A percentile compares a stretch with the other conserved stretches of the same genome.
Evolutionary conservation across 2,888 invertebrate species (phyloP).

Genomic region (Andrena bicolor): DNA sequence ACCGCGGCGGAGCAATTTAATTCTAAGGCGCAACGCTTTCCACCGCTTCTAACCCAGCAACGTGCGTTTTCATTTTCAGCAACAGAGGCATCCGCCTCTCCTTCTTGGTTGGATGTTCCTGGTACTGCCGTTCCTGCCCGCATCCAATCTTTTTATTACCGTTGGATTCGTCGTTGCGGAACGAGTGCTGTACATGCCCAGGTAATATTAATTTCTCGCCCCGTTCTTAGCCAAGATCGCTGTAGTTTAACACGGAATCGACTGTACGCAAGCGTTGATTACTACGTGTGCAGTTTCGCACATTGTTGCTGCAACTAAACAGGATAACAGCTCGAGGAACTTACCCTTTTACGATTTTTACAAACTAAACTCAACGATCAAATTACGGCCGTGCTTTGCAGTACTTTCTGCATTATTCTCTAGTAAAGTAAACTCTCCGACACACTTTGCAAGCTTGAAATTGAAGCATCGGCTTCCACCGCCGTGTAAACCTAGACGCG

Average conservation of each 20-base stretch:
- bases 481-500: background rate
- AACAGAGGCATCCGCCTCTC: constrained; percentile 89
- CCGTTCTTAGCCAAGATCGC: background rate
- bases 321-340: too few relatives aligned
- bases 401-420: too few relatives aligned
- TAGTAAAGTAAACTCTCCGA: too few relatives aligned
- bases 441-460: background rate
- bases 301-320: too few relatives aligned
- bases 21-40: constrained; percentile 12
- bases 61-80: constrained; percentile 85
- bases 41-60: constrained; percentile 21
- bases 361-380: too few relatives aligned
- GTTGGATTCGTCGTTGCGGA: constrained; percentile 95
- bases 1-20: constrained; percentile 20
- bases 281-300: too few relatives aligned
- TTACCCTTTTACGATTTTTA: too few relatives aligned
- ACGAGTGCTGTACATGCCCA: constrained; percentile 95
- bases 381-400: too few relatives aligned
- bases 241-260: too few relatives aligned
- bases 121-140: constrained; percentile 93
- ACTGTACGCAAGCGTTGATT: too few relatives aligned
- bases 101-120: constrained; percentile 90
- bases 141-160: constrained; percentile 92
- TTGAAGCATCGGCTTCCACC: background rate
- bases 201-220: constrained; percentile 85